These are phyloP conservation scores for Diaphora mendica DNA, from an alignment of 2,888 invertebrate genomes.

Conservation along the genomic window DNA sequence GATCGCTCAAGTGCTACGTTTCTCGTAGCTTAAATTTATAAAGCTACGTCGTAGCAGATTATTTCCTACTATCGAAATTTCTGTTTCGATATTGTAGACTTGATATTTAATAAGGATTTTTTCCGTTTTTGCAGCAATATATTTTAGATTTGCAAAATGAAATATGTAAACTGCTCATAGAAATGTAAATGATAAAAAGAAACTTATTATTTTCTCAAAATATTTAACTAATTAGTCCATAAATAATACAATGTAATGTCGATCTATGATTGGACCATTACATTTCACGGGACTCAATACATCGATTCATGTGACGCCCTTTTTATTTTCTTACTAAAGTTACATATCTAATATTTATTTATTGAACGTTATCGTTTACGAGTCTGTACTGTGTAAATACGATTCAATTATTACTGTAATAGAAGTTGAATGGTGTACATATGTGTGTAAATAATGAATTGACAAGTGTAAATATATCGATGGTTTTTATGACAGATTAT, in stretches of 20 bases:
- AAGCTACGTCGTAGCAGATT: constrained; percentile 11
- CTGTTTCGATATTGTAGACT: constrained; percentile 4
- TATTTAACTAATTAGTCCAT: neutral
- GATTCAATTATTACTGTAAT: constrained; percentile 66
- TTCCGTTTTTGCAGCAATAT: neutral
- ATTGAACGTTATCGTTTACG: constrained; percentile 32
- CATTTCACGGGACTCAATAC: constrained; percentile 56
- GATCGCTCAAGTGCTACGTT: constrained; percentile 13
- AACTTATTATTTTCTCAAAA: too few species aligned
- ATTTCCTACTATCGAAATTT: constrained; percentile 2
- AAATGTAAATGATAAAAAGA: neutral
- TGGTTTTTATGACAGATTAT: constrained; percentile 83
- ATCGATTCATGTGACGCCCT: constrained; percentile 37
- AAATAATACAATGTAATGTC: constrained; percentile 28
- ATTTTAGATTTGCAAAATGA: neutral
- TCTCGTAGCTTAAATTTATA: constrained; percentile 16
- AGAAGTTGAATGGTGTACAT: constrained; percentile 65
- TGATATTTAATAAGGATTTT: neutral
- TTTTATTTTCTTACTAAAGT: constrained; percentile 40
- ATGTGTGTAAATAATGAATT: constrained; percentile 79
- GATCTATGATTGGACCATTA: constrained; percentile 35
- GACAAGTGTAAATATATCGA: constrained; percentile 81
- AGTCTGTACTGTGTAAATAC: constrained; percentile 67
- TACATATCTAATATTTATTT: constrained; percentile 62
- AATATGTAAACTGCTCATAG: neutral